Conservation (phyloP, 2,888 invertebrate species). For the Chymomyza fuscimana region DNA sequence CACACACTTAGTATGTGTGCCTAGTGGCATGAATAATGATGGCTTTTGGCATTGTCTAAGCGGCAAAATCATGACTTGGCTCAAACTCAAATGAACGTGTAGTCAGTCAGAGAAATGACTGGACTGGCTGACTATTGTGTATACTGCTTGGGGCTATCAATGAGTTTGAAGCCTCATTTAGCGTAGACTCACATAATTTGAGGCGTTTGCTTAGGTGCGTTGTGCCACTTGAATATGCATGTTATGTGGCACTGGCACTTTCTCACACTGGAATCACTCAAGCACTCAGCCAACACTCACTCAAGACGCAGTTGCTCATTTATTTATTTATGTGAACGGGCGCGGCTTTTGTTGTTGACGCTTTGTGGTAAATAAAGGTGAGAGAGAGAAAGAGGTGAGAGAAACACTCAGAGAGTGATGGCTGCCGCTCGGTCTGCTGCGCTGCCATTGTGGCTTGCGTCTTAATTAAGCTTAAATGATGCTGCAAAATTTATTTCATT, state of each 20-base stretch:
- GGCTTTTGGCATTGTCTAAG: slow-evolving; percentile 72
- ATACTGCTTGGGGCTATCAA: background rate
- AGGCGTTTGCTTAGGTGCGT: background rate
- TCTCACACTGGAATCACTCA: slow-evolving; percentile 39
- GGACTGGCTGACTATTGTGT: slow-evolving; percentile 1
- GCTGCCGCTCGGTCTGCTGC: background rate
- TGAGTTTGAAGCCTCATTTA: slow-evolving; percentile 3
- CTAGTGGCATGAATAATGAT: slow-evolving; percentile 66
- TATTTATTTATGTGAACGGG: slow-evolving; percentile 39
- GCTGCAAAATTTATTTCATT: slow-evolving; percentile 75
- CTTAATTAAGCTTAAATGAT: slow-evolving; percentile 77
- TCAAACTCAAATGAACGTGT: slow-evolving; percentile 45
- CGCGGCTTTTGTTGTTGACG: slow-evolving; percentile 50
- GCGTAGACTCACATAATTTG: slow-evolving; percentile 7
- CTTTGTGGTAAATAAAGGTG: slow-evolving; percentile 17
- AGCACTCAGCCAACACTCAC: slow-evolving; percentile 46
- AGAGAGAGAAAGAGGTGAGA: too few relatives aligned
- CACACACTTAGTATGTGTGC: slow-evolving; percentile 7
- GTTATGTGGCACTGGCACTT: slow-evolving; percentile 23
- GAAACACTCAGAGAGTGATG: background rate
- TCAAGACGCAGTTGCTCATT: slow-evolving; percentile 64
- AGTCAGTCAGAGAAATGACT: slow-evolving; percentile 7
- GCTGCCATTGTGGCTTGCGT: slow-evolving; percentile 54
- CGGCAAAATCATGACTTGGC: slow-evolving; percentile 62
- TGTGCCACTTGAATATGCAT: slow-evolving; percentile 53